Evolutionary conservation across 2,113 vertebrate genomes (phyloP), one percentile per base, ranked within the genome.

Genomic region (Merops nubicus): DNA sequence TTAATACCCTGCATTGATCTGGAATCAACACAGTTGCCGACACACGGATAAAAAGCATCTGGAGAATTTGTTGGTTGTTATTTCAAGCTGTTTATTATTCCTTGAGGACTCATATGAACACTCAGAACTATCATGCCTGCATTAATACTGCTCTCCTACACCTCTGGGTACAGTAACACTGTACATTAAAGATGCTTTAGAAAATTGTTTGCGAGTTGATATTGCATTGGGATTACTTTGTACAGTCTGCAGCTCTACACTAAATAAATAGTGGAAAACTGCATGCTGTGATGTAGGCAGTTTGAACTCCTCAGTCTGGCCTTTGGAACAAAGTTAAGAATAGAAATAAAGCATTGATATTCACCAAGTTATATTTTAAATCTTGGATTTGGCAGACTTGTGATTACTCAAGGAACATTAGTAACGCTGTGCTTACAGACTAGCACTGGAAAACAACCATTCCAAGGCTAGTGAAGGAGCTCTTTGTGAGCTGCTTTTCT

Each of bases 71-170:
- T 2, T 78, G 36, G 95, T 57, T 85, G 82, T 94, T 96, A 87
- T 94, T 96, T 93, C 95, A 97, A 94, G 97, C 97, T 97, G 94
- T 93, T 96, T 93, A 88, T 91, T 84, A 91, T 89, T 96, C 97
- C 96, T 88, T 14, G 15, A 96, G 96, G 97, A 94, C 76, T 75
- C 78, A 1, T 68, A 20, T 2, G 78, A 85, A 65, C 70, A 34
- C 92, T 88, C 54, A 75, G 87, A 92, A 77, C 91, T 28, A 91
- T 93, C 78, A 54, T 38, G 89, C 57, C 60, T 45, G 42, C 78
- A 78, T 88, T 94, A 91, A 85, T 69, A 48, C 15, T 45, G 92
- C 92, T 97, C 91, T 82, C 85, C 56, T 65, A 48, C 92, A 73
- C 96, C 83, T 22, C 95, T 75, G 95, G 96, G 97, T 59, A 92